These are phyloP conservation scores for Oxycera nigricornis DNA, from an alignment of 2,888 invertebrate species.

Conservation along the genomic window DNA sequence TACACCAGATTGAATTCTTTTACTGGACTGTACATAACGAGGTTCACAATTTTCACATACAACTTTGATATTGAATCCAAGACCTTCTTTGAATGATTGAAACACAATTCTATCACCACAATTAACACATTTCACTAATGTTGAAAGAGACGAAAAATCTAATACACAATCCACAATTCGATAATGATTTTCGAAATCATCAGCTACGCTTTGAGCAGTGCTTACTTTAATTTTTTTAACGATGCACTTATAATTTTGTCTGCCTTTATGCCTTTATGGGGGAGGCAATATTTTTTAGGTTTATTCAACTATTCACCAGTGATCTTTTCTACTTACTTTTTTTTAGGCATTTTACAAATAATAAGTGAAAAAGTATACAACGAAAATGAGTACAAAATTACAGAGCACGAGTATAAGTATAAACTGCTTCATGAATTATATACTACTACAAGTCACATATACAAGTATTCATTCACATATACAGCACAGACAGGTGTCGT, in stretches of 20 bases:
- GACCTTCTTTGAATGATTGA: not conserved
- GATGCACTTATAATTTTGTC: not conserved
- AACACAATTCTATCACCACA: not conserved
- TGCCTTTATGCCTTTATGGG: not conserved
- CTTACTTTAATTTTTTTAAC: slow-evolving; percentile 4
- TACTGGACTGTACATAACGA: not conserved
- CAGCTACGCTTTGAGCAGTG: not conserved
- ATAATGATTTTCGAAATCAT: not conserved
- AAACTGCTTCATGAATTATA: not conserved
- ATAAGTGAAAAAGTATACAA: not conserved
- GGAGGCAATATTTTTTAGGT: not conserved
- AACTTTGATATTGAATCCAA: not conserved
- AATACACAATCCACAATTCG: not conserved
- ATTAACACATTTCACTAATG: not conserved
- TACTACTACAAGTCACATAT: not conserved
- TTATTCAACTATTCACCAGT: not conserved
- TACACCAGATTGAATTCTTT: not conserved
- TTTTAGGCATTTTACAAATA: not conserved
- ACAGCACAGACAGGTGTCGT: not conserved
- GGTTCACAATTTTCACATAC: not conserved
- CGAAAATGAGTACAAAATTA: not conserved
- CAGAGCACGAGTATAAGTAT: not conserved
- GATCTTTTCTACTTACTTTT: not conserved
- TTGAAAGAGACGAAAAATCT: not conserved
- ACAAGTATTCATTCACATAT: not conserved